Percentiles rank a stretch among this genome's conserved stretches.
Conservation (phyloP, 2,888 invertebrate species). For the Lycaena phlaeas region DNA sequence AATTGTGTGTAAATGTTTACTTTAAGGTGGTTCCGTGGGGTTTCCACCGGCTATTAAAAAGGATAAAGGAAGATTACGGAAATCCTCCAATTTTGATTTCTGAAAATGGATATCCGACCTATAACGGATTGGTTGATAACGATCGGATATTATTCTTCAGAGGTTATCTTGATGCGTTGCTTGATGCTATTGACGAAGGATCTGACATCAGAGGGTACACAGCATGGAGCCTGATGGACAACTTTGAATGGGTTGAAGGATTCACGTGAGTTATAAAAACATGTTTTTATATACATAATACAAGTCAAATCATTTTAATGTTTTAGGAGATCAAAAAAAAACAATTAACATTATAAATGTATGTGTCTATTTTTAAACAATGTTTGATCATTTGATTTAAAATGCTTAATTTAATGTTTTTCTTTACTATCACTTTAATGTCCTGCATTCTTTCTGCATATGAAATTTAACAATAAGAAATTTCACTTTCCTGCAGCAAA, state of each 20-base stretch:
- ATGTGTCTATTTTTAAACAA: no score
- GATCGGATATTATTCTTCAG: slow-evolving; percentile 44
- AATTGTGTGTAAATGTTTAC: neutral
- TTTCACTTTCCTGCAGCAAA: no score
- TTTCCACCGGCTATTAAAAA: slow-evolving; percentile 63
- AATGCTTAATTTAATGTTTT: no score
- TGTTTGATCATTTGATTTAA: no score
- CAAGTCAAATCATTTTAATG: neutral
- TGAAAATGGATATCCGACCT: slow-evolving; percentile 64
- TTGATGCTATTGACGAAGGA: slow-evolving; percentile 51
- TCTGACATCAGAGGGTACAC: slow-evolving; percentile 61
- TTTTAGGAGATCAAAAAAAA: no score
- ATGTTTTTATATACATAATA: neutral
- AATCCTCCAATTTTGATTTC: slow-evolving; percentile 68
- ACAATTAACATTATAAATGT: no score
- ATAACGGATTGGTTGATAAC: slow-evolving; percentile 41
- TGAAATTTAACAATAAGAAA: no score
- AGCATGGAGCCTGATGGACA: slow-evolving; percentile 75
- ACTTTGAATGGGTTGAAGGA: slow-evolving; percentile 74
- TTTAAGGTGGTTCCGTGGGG: slow-evolving; percentile 65
- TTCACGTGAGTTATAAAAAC: slow-evolving; percentile 61
- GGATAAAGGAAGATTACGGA: slow-evolving; percentile 52
- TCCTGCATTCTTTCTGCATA: no score
- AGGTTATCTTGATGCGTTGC: slow-evolving; percentile 42
- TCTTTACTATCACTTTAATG: no score